Evolutionary conservation across 1,140 invertebrate species (phyloP), one percentile per base, ranked within the genome.

Genomic region (Zaprionus camerounensis): DNA sequence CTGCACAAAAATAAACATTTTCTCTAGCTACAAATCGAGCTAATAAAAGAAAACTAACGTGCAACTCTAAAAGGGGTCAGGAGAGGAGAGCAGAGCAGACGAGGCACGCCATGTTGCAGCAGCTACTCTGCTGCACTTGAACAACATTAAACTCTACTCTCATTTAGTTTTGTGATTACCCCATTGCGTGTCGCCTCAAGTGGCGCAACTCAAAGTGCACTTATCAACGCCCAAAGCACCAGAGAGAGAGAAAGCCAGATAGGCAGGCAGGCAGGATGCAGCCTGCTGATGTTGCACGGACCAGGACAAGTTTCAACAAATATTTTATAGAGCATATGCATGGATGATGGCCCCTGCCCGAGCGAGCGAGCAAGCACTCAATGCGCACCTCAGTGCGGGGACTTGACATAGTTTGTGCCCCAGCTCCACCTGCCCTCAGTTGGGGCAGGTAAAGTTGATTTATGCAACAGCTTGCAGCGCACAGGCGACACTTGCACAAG

Each of bases 131-230:
- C 41, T n/a, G 55, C 83, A 87, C 84, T 88, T 88, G 75, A 88
- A 85, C 85, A 79, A 78, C 79, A 88, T 88, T 90, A 84, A 88
- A 90, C 84, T 77, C 57, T 76, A 84, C 84, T 90, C 84, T 90
- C 84, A 84, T 79, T 84, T 81, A 78, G 74, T 76, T 83, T 88
- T 88, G 81, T 88, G 81, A 90, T 88, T 90, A 88, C 81, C 78
- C 69, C 71, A 78, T 87, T 78, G 83, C 85, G 51, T 71, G 68
- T 55, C 51, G 82, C 78, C 71, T 84, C 78, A 69, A 87, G 85
- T 78, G 81, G 55, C 71, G 51, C 69, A 71, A 75, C 55, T 73
- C 69, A 73, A 79, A 88, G 84, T 84, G 85, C 71, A 85, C 84
- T 90, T 88, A 88, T 88, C 85, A 88, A 88, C 84, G 83, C 85